These are phyloP conservation scores for Peromyscus maniculatus DNA, from an alignment of 2,113 vertebrate species.

Conservation along the genomic window DNA sequence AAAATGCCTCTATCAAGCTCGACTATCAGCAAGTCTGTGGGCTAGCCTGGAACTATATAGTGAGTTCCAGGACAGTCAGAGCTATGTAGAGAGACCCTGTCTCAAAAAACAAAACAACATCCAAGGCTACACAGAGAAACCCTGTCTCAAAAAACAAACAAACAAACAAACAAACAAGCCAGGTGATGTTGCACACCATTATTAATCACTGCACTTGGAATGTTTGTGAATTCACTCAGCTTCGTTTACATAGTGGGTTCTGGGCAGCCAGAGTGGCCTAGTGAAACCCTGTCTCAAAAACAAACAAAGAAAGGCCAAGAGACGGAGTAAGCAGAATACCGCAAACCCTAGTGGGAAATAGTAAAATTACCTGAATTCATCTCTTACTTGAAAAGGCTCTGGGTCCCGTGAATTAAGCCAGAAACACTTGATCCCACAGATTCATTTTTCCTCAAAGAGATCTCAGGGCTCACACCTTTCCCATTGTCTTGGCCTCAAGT, in stretches of 20 bases:
- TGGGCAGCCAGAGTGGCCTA: not conserved
- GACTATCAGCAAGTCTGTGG: not conserved
- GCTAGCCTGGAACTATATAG: not conserved
- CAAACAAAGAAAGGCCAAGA: not conserved
- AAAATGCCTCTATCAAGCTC: not conserved
- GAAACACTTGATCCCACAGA: not conserved
- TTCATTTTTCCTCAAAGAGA: constrained; percentile 34
- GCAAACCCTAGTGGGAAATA: not conserved
- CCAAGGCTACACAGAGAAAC: not conserved
- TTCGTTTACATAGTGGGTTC: not conserved
- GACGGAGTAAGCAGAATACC: not conserved
- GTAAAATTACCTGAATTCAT: not conserved
- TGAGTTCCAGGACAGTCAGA: not conserved
- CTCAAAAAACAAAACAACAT: not conserved
- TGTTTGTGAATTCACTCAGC: not conserved
- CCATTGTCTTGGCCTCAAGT: not conserved
- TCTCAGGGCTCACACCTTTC: not conserved
- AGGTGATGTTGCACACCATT: not conserved
- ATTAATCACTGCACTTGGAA: not conserved
- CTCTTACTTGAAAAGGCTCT: not conserved
- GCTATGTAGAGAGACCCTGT: not conserved
- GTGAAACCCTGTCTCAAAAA: not conserved
- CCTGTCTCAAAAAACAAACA: no score
- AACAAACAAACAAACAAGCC: not conserved
- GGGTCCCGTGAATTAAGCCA: not conserved